Conservation (phyloP, 1,140 invertebrate genomes). For the Tachypleus tridentatus region DNA sequence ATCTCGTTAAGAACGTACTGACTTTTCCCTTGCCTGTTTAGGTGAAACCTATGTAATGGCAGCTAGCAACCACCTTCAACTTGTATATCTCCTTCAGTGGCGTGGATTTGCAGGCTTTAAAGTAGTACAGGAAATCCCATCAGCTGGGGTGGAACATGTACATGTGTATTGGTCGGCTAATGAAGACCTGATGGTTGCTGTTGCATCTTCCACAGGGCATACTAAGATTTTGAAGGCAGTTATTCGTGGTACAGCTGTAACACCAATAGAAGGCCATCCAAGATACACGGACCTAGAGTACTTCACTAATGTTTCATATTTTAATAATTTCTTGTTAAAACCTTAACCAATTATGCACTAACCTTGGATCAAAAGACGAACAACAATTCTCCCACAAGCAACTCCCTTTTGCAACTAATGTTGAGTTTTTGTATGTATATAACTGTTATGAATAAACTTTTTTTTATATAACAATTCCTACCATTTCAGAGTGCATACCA, state of each 20-base stretch:
- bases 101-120: constrained; percentile 11
- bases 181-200: constrained; percentile 5
- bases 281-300: background rate
- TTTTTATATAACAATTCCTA: no score
- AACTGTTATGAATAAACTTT: no score
- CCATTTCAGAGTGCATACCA: no score
- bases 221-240: constrained; percentile 8
- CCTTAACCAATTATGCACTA: no score
- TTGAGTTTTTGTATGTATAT: no score
- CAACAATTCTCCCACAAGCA: no score
- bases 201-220: constrained; percentile 4
- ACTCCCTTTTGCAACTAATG: no score
- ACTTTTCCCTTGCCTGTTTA: background rate
- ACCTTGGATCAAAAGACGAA: no score
- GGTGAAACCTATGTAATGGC: constrained; percentile 13
- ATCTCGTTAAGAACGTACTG: background rate
- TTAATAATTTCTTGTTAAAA: no score
- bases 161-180: background rate
- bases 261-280: background rate
- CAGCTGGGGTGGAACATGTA: constrained; percentile 2
- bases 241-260: background rate
- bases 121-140: constrained; percentile 11
- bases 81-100: constrained; percentile 7
- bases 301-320: no score
- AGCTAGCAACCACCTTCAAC: constrained; percentile 10